Percentiles rank a stretch among this genome's conserved stretches.
phyloP scores from a whole-genome alignment of 2,113 vertebrate species.

The Desmodus rotundus region DNA sequence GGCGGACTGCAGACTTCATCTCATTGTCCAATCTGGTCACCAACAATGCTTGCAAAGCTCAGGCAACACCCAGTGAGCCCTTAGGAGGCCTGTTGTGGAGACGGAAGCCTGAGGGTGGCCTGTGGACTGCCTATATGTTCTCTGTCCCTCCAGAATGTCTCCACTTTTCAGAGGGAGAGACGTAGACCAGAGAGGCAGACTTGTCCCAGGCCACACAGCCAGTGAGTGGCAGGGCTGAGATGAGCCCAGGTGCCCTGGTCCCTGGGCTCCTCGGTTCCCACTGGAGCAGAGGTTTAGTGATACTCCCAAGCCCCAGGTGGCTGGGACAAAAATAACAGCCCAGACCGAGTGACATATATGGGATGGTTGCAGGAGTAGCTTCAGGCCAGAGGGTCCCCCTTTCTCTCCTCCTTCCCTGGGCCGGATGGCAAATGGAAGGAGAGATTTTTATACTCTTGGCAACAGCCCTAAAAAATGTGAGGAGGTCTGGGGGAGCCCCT shows the following conservation, averaged over 20 bases:
- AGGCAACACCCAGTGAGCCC: not conserved
- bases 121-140: rapidly evolving
- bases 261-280: not conserved
- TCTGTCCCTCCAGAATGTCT: not conserved
- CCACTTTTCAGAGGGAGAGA: not conserved
- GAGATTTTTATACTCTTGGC: not conserved
- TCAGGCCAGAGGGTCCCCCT: not conserved
- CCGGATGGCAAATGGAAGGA: not conserved
- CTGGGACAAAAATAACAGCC: not conserved
- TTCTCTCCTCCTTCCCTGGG: not conserved
- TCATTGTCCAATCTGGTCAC: not conserved
- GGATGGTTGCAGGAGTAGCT: not conserved
- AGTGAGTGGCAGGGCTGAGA: not conserved
- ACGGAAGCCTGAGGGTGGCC: not conserved
- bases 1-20: not conserved
- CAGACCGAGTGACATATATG: rapidly evolving
- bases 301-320: not conserved
- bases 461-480: not conserved
- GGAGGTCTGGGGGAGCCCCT: not conserved
- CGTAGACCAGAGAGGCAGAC: not conserved
- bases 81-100: not conserved
- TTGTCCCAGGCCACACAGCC: not conserved
- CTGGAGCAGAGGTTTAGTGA: too few relatives aligned
- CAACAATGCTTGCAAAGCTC: not conserved
- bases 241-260: not conserved